Percentiles rank a stretch among this genome's conserved stretches.
These are phyloP conservation scores for Drosophila setosimentum DNA, from an alignment of 2,888 invertebrate species.

Conservation along the genomic window DNA sequence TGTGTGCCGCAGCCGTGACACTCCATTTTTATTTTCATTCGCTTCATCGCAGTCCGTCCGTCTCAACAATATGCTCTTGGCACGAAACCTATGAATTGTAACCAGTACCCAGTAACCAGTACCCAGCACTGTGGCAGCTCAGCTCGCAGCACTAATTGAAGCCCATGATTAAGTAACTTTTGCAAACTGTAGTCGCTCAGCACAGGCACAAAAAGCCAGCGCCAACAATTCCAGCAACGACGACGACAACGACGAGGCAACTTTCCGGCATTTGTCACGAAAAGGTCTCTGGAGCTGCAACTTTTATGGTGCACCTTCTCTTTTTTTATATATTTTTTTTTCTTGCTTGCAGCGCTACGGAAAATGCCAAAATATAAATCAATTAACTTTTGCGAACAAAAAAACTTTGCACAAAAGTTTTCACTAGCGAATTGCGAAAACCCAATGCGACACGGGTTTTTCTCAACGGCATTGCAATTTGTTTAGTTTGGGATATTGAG, in stretches of 20 bases:
- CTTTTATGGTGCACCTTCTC: conserved; percentile 56
- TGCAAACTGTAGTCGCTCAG: conserved; percentile 44
- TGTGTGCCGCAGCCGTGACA: conserved; percentile 72
- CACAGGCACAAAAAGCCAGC: conserved; percentile 38
- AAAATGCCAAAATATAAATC: conserved; percentile 78
- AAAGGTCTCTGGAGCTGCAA: conserved; percentile 73
- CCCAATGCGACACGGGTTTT: conserved; percentile 7
- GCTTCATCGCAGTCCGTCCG: conserved; percentile 39
- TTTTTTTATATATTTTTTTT: conserved; percentile 23
- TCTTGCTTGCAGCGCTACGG: conserved; percentile 22
- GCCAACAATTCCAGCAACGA: conserved; percentile 11
- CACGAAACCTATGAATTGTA: conserved; percentile 61
- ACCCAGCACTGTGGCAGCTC: conserved; percentile 12
- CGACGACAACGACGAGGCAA: conserved; percentile 36
- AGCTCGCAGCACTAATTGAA: conserved; percentile 67
- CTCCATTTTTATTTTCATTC: conserved; percentile 76
- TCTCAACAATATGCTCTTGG: conserved; percentile 56
- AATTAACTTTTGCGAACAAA: conserved; percentile 65
- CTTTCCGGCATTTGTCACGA: conserved; percentile 73
- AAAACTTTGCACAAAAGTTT: conserved; percentile 63
- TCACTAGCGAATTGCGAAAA: conserved; percentile 33
- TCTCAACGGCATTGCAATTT: conserved; percentile 2
- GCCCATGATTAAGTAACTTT: conserved; percentile 79
- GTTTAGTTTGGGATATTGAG: conserved; percentile 5
- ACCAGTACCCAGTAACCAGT: conserved; percentile 9